Conservation (phyloP, 2,113 vertebrate species). For the Cryptotis parvus region DNA sequence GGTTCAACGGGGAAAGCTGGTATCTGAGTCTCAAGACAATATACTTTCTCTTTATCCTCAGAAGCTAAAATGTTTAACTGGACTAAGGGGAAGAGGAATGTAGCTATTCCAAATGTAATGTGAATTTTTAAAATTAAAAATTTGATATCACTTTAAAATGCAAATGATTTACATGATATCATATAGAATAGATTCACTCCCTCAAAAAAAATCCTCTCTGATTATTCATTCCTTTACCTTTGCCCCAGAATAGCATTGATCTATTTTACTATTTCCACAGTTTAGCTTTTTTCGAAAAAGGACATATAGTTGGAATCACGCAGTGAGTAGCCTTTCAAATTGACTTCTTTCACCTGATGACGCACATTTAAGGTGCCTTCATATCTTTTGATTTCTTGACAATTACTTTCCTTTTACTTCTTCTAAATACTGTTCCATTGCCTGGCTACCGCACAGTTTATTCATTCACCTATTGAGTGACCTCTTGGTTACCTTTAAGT, state of each 20-base stretch:
- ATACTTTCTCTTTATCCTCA: no score
- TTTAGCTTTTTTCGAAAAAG: background rate
- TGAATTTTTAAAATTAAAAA: background rate
- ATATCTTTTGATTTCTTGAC: background rate
- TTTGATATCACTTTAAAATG: background rate
- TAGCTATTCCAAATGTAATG: background rate
- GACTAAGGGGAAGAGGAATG: background rate
- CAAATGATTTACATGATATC: background rate
- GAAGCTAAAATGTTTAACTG: no score
- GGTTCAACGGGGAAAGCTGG: no score
- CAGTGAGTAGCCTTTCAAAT: background rate
- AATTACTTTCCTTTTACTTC: background rate
- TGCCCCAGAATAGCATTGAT: fast-evolving
- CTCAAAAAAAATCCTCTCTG: background rate
- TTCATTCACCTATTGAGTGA: background rate
- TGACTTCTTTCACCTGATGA: background rate
- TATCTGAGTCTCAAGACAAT: no score
- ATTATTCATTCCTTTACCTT: fast-evolving
- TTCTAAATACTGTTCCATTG: background rate
- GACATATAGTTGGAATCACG: background rate
- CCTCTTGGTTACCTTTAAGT: background rate
- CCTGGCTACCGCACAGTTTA: background rate
- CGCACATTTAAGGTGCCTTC: background rate
- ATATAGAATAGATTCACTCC: background rate
- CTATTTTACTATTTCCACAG: background rate